A percentile compares a stretch with the other conserved stretches of the same genome.
Conservation (phyloP, 64 coral and sea anemone genomes). For the Pachyseris speciosa region DNA sequence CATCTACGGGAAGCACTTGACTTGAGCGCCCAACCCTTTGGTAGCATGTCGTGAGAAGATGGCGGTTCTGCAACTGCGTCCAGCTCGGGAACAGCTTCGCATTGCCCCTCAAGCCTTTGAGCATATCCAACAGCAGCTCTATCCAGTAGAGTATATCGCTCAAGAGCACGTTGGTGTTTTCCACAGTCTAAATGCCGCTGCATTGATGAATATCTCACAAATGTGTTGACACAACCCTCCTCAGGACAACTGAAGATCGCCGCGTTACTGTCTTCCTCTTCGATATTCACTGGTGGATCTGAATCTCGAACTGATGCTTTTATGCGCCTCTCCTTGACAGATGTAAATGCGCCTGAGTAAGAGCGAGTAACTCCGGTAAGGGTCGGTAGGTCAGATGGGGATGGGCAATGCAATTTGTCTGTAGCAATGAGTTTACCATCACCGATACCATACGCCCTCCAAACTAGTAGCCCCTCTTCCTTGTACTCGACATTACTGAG, state of each 20-base stretch:
- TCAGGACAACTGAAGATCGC: conserved; percentile 71
- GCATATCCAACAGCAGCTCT: conserved; percentile 73
- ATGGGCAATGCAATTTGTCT: too few relatives aligned
- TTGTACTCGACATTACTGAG: too few relatives aligned
- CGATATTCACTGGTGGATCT: conserved; percentile 15
- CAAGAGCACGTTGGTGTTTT: conserved; percentile 66
- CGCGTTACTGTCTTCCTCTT: conserved; percentile 39
- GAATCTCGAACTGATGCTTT: too few relatives aligned
- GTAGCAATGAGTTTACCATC: too few relatives aligned
- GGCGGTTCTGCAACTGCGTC: conserved; percentile 40
- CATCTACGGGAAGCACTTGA: conserved; percentile 43
- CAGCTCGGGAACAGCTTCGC: conserved; percentile 42
- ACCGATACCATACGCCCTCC: too few relatives aligned
- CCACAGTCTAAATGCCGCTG: conserved; percentile 74
- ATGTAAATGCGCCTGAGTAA: too few relatives aligned
- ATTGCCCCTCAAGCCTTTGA: conserved; percentile 70
- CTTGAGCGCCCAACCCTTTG: conserved; percentile 75
- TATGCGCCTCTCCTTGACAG: too few relatives aligned
- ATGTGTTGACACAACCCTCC: conserved; percentile 68
- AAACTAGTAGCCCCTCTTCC: too few relatives aligned
- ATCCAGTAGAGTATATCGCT: conserved; percentile 64
- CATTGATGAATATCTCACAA: conserved; percentile 68
- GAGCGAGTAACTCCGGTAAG: too few relatives aligned
- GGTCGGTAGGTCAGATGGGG: too few relatives aligned
- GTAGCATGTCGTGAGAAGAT: conserved; percentile 35